These are phyloP conservation scores for Drosophila nigromelanica DNA, from an alignment of 1,140 invertebrate species.

Conservation along the genomic window DNA sequence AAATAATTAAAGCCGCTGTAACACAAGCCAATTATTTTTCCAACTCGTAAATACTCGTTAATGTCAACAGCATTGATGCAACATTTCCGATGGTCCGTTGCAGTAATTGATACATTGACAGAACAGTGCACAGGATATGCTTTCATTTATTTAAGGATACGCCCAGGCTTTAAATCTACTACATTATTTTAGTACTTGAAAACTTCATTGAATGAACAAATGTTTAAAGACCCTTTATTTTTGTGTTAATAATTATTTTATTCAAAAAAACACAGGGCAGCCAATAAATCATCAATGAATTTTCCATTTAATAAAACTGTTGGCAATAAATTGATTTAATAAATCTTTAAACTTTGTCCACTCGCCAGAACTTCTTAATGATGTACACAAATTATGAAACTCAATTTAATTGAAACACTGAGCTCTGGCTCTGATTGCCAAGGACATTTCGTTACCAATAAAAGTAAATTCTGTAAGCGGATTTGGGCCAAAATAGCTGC, in stretches of 20 bases:
- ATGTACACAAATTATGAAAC: conserved; percentile 5
- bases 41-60: not conserved
- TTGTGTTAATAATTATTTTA: too few species aligned
- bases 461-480: conserved; percentile 32
- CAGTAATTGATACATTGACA: conserved; percentile 8
- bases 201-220: not conserved
- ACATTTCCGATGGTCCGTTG: not conserved
- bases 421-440: conserved; percentile 2
- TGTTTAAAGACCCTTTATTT: too few species aligned
- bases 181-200: not conserved
- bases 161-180: not conserved
- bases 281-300: not conserved
- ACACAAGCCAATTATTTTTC: not conserved
- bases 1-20: not conserved
- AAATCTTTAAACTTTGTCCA: not conserved
- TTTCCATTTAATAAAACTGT: too few species aligned
- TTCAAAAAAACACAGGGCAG: too few species aligned
- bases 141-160: not conserved
- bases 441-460: conserved; percentile 18
- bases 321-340: not conserved
- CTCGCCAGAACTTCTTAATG: too few species aligned
- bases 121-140: not conserved
- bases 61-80: not conserved
- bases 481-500: conserved; percentile 22
- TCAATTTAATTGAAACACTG: conserved; percentile 24